These are phyloP conservation scores for Elaeidobius kamerunicus DNA, from an alignment of 2,888 invertebrate genomes.

Conservation along the genomic window DNA sequence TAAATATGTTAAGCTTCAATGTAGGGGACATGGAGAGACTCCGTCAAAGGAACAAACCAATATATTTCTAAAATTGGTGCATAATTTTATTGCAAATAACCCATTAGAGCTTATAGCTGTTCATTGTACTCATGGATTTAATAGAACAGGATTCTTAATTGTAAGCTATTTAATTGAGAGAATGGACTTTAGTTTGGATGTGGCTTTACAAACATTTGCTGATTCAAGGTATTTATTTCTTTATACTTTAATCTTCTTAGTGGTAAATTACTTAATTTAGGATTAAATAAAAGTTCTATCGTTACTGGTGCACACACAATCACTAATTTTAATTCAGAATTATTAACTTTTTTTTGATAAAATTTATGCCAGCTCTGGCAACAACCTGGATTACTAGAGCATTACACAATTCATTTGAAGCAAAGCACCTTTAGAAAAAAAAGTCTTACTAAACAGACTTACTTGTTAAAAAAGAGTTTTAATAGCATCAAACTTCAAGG, in stretches of 20 bases:
- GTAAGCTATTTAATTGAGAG: slow-evolving; percentile 86
- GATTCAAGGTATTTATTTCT: slow-evolving; percentile 54
- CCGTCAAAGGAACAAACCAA: slow-evolving; percentile 82
- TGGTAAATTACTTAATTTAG: no score
- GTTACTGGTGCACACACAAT: no score
- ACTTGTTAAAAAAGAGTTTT: no score
- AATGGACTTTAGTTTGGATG: slow-evolving; percentile 79
- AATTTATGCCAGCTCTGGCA: no score
- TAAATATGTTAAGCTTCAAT: slow-evolving; percentile 84
- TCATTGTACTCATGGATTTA: slow-evolving; percentile 98
- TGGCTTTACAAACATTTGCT: slow-evolving; percentile 76
- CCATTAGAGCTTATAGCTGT: slow-evolving; percentile 79
- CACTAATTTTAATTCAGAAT: no score
- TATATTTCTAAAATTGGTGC: slow-evolving; percentile 79
- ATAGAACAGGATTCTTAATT: slow-evolving; percentile 94
- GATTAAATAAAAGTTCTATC: no score
- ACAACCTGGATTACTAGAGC: no score
- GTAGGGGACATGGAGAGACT: slow-evolving; percentile 90
- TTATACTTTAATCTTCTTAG: slow-evolving; percentile 14
- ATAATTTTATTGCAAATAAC: slow-evolving; percentile 72
- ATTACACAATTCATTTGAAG: no score
- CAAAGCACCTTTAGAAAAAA: no score
- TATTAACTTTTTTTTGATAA: no score
- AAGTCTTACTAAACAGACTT: no score
- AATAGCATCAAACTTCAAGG: no score